Percentiles rank a stretch among this genome's conserved stretches.
Evolutionary conservation across 2,888 invertebrate genomes (phyloP).

Genomic region (Thecocarcelia acutangulata): DNA sequence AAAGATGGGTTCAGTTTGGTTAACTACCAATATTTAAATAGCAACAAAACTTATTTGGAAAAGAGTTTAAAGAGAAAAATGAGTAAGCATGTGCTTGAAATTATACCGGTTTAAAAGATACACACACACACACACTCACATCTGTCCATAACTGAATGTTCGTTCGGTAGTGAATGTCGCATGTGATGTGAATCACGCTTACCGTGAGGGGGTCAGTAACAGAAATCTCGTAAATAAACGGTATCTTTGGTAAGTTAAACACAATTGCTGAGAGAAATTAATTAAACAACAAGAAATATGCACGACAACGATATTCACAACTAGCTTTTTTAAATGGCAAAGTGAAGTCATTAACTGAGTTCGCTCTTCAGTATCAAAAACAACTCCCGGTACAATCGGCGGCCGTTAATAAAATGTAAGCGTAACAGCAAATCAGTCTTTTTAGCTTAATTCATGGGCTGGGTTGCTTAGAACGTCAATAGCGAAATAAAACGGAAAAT

Average conservation of each 20-base stretch:
- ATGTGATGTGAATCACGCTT: slow-evolving; percentile 55
- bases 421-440: slow-evolving; percentile 52
- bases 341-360: slow-evolving; percentile 27
- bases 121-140: not conserved
- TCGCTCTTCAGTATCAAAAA: slow-evolving; percentile 22
- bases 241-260: slow-evolving; percentile 46
- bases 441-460: slow-evolving; percentile 42
- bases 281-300: slow-evolving; percentile 22
- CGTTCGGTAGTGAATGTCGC: not conserved
- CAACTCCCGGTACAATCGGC: slow-evolving; percentile 1
- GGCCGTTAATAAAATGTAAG: no score
- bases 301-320: slow-evolving; percentile 53
- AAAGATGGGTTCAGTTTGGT: slow-evolving; percentile 12
- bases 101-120: slow-evolving; percentile 58
- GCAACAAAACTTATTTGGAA: slow-evolving; percentile 12
- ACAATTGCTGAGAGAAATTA: slow-evolving; percentile 45
- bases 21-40: slow-evolving; percentile 43
- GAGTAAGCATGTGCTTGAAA: slow-evolving; percentile 7
- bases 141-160: not conserved
- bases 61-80: slow-evolving; percentile 50
- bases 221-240: slow-evolving; percentile 39
- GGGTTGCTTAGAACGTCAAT: slow-evolving; percentile 41
- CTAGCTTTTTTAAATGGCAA: slow-evolving; percentile 33
- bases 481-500: not conserved
- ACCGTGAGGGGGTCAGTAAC: slow-evolving; percentile 1